Percentiles rank a stretch among this genome's conserved stretches.
Evolutionary conservation across 2,113 vertebrate species (phyloP).

Genomic region (Ictidomys tridecemlineatus): DNA sequence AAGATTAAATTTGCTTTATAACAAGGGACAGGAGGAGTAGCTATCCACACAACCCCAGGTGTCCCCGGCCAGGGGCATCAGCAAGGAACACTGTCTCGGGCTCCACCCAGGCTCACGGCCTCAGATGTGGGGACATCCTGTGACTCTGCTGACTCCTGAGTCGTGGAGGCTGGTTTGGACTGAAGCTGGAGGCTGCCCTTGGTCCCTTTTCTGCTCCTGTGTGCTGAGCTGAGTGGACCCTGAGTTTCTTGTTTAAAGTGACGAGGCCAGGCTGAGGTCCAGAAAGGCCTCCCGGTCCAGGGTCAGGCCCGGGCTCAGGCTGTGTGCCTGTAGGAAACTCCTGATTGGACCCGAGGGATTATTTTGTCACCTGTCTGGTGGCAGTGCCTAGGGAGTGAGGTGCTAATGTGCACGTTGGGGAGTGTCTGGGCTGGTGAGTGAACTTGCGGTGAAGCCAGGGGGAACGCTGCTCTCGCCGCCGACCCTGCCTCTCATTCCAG

Average conservation of each 20-base stretch:
- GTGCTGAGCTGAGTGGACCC: too few relatives aligned
- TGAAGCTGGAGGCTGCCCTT: neutral
- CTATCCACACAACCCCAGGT: neutral
- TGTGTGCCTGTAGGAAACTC: accelerated
- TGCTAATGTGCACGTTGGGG: accelerated
- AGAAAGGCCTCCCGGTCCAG: neutral
- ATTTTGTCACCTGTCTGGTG: neutral
- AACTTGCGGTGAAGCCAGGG: accelerated
- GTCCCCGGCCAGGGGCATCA: neutral
- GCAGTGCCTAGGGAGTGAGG: neutral
- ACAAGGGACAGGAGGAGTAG: neutral
- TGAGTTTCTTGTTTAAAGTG: neutral
- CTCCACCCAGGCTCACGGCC: neutral
- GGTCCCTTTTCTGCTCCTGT: neutral
- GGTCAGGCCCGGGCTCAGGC: neutral
- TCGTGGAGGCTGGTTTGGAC: neutral
- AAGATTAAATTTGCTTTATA: neutral
- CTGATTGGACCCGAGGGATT: accelerated
- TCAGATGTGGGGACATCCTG: accelerated
- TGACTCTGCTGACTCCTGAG: neutral
- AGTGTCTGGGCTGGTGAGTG: accelerated
- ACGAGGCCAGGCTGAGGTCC: neutral
- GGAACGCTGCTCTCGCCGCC: accelerated
- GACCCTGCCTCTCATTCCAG: slow-evolving; percentile 80
- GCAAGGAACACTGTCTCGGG: neutral